Percentiles rank a stretch among this genome's conserved stretches.
phyloP scores from a whole-genome alignment of 2,888 invertebrate genomes.

The Prenolepis imparis region DNA sequence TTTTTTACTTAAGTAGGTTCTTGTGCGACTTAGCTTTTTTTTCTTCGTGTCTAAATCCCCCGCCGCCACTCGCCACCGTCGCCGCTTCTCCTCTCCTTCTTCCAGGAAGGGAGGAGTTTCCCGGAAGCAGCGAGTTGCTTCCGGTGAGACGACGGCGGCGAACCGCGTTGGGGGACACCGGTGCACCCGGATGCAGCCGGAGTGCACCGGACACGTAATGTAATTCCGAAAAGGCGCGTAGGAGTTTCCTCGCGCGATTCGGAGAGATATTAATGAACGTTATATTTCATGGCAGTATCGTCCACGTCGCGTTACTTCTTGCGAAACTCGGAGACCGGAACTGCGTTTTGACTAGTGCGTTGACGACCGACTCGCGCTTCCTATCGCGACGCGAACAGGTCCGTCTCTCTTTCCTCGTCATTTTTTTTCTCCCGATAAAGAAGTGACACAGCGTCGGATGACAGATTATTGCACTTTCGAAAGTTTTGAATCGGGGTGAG shows the following conservation, averaged over 20 bases:
- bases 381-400: neutral
- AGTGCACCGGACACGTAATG: conserved; percentile 39
- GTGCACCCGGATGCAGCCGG: conserved; percentile 37
- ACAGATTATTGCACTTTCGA: neutral
- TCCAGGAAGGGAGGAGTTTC: neutral
- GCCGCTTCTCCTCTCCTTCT: neutral
- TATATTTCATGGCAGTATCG: conserved; percentile 74
- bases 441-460: neutral
- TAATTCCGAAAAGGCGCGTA: conserved; percentile 31
- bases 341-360: conserved; percentile 38
- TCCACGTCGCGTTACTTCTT: conserved; percentile 65
- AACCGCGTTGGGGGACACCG: conserved; percentile 15
- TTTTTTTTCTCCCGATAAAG: neutral
- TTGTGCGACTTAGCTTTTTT: conserved; percentile 72
- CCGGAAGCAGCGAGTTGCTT: neutral
- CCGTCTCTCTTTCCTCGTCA: neutral
- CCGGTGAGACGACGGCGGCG: conserved; percentile 36
- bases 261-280: conserved; percentile 70
- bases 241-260: conserved; percentile 56
- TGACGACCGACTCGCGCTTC: neutral
- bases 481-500: neutral
- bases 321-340: conserved; percentile 64
- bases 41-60: neutral
- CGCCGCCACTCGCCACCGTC: conserved; percentile 11
- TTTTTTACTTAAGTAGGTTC: conserved; percentile 63